Percentiles rank a stretch among this genome's conserved stretches.
Conservation (phyloP, 2,888 invertebrate species). For the Caenorhabditis sp. region DNA sequence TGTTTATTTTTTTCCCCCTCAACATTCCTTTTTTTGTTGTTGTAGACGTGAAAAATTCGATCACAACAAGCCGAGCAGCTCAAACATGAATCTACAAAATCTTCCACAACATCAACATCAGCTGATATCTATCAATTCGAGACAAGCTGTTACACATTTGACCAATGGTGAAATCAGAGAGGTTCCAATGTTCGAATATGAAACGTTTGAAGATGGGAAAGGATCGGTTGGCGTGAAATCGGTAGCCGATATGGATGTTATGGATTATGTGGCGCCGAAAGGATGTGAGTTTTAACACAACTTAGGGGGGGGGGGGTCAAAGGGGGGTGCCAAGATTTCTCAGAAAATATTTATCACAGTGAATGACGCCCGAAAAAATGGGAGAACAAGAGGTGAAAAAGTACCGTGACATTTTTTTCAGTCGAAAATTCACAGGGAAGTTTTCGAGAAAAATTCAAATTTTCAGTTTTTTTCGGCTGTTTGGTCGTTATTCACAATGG, state of each 20-base stretch:
- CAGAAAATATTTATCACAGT: too few relatives aligned
- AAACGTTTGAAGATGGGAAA: constrained; percentile 26
- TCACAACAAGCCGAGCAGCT: not conserved
- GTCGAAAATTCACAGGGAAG: too few relatives aligned
- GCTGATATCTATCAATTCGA: not conserved
- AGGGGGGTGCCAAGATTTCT: too few relatives aligned
- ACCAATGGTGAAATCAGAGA: not conserved
- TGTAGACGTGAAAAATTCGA: not conserved
- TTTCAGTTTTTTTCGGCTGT: too few relatives aligned
- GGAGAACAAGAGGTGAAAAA: too few relatives aligned
- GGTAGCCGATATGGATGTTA: constrained; percentile 10
- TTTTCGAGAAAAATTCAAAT: too few relatives aligned
- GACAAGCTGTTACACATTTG: not conserved
- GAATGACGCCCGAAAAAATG: too few relatives aligned
- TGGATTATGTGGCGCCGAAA: constrained; percentile 14
- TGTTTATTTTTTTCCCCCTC: not conserved
- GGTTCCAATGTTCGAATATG: constrained; percentile 17
- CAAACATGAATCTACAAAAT: not conserved
- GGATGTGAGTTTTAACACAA: constrained; percentile 24
- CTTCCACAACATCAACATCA: not conserved
- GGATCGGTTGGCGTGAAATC: constrained; percentile 16
- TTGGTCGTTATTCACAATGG: too few relatives aligned
- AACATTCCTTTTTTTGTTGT: not conserved
- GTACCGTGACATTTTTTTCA: too few relatives aligned
- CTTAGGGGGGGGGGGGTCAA: too few relatives aligned